Evolutionary conservation across 2,797 vertebrate genomes (phyloP), one percentile per base, ranked within the genome.

Genomic region (Psittacula derbiana): DNA sequence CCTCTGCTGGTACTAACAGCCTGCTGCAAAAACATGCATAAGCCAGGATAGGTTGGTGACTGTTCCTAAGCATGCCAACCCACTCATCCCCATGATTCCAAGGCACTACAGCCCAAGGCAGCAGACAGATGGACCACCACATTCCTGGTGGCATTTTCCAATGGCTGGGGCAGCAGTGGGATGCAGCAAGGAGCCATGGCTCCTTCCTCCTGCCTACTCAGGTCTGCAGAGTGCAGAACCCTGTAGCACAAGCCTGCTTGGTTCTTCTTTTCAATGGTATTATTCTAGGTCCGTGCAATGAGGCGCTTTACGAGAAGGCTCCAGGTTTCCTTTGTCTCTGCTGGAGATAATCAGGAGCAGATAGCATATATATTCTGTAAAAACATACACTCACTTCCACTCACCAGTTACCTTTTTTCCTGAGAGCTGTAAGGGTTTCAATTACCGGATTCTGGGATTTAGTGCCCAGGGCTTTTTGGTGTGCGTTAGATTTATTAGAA

Each of bases 391-490:
- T 92, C 89, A 53, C 91, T 96, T 94, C 91, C 90, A 93, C 94
- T 95, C 93, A 92, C 96, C 3, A 6, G 91, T 93, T 96, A 96
- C 96, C 95, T 96, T 96, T 95, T 91, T 79, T 30, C 73, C 95
- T 93, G 92, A 96, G 95, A 96, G 96, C 97, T 87, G 93, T 86
- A 90, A 96, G 96, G 96, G 97, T 97, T 97, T 97, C 96, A 98
- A 98, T 98, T 98, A 98, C 98, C 87, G 92, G 98, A 97, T 97
- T 95, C 83, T 98, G 97, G 98, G 97, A 98, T 98, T 98, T 98
- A 98, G 97, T 98, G 98, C 98, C 98, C 98, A 97, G 97, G 97
- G 98, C 98, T 98, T 97, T 98, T 98, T 98, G 98, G 98, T 98
- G 97, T 97, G 97, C 76, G 90, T 96, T 95, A 98, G 98, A 98